These are phyloP conservation scores for Coreoperca whiteheadi DNA, from an alignment of 2,113 vertebrate genomes.

Conservation along the genomic window DNA sequence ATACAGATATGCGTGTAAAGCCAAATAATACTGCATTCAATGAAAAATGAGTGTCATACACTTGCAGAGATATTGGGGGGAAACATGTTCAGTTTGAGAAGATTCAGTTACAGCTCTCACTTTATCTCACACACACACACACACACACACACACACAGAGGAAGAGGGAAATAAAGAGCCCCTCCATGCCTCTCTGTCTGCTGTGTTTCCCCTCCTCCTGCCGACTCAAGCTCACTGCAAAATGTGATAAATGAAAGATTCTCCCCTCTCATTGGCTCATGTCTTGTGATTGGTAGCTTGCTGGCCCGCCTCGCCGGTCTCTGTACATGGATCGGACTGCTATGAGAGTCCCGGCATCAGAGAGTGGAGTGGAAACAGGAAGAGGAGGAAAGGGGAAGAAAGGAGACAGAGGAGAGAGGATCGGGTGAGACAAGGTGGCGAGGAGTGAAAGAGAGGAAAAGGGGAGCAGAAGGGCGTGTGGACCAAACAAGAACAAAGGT, in stretches of 20 bases:
- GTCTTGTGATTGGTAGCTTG: conserved; percentile 52
- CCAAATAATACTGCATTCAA: neutral
- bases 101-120: conserved; percentile 58
- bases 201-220: conserved; percentile 60
- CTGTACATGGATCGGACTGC: conserved; percentile 78
- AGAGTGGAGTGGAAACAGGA: conserved; percentile 78
- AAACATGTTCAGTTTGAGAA: conserved; percentile 30
- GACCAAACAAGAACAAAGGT: conserved; percentile 54
- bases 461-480: conserved; percentile 70
- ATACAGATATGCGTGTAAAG: neutral
- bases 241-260: conserved; percentile 42
- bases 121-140: conserved; percentile 40
- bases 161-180: conserved; percentile 62
- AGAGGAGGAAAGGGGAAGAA: conserved; percentile 67
- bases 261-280: conserved; percentile 60
- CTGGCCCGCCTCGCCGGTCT: conserved; percentile 58
- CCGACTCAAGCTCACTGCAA: conserved; percentile 45
- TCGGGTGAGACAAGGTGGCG: conserved; percentile 78
- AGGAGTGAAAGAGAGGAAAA: conserved; percentile 76
- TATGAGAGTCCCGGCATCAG: conserved; percentile 73
- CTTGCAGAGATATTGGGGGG: neutral
- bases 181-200: conserved; percentile 70
- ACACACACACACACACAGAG: conserved; percentile 46
- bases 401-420: conserved; percentile 78
- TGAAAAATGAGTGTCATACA: neutral